Evolutionary conservation across 2,113 vertebrate genomes (phyloP).

Genomic region (Galbula dea): DNA sequence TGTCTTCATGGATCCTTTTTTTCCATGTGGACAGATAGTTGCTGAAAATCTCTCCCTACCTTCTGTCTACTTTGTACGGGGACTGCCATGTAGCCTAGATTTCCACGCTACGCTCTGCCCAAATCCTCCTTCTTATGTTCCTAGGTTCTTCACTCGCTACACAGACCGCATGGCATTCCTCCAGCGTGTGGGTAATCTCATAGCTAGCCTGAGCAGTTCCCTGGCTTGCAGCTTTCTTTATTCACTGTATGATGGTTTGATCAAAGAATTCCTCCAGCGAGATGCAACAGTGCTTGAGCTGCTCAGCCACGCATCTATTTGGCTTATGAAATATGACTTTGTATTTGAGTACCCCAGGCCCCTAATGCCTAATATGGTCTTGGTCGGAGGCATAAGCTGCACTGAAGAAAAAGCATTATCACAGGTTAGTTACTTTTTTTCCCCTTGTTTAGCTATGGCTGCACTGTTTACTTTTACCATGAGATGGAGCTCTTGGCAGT

Average conservation of each 20-base stretch:
- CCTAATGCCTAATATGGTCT: conserved; percentile 79
- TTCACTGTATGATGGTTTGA: conserved; percentile 56
- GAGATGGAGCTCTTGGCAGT: not conserved
- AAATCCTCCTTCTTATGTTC: conserved; percentile 74
- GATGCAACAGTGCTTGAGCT: conserved; percentile 66
- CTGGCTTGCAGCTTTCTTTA: conserved; percentile 59
- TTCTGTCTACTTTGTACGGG: conserved; percentile 70
- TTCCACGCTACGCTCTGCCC: conserved; percentile 70
- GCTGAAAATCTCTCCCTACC: conserved; percentile 76
- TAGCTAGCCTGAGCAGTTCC: conserved; percentile 37
- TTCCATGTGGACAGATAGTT: conserved; percentile 79
- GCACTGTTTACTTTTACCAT: not conserved
- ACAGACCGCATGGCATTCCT: conserved; percentile 72
- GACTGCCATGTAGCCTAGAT: conserved; percentile 73
- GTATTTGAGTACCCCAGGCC: conserved; percentile 77
- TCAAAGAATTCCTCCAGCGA: conserved; percentile 63
- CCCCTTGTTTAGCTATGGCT: not conserved
- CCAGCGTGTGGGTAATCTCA: conserved; percentile 69
- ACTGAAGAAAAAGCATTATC: conserved; percentile 64
- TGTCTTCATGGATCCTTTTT: conserved; percentile 78
- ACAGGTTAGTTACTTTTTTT: conserved; percentile 48
- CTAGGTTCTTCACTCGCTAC: conserved; percentile 59
- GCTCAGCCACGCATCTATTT: conserved; percentile 72
- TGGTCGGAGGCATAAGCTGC: conserved; percentile 79
- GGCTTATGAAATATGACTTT: conserved; percentile 83